Evolutionary conservation across 2,888 invertebrate genomes (phyloP).

Genomic region (Drosophila cognata): DNA sequence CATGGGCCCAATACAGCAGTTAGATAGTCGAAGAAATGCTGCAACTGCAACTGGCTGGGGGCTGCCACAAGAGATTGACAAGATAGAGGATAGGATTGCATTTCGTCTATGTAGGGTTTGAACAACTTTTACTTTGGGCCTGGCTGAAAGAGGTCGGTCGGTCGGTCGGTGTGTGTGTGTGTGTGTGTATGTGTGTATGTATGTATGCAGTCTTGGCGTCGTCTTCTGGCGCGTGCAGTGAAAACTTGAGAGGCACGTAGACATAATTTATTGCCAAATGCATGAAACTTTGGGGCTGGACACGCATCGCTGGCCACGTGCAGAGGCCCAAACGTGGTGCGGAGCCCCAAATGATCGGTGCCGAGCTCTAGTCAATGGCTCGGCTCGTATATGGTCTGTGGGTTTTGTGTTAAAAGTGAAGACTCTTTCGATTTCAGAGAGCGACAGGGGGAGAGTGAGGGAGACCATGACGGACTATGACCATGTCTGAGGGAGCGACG

Average conservation of each 20-base stretch:
- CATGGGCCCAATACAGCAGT: slow-evolving; percentile 14
- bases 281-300: slow-evolving; percentile 69
- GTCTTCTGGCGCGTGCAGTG: slow-evolving; percentile 54
- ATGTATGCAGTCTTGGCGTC: background rate
- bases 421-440: slow-evolving; percentile 31
- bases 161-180: background rate
- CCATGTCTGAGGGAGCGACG: slow-evolving; percentile 29
- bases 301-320: slow-evolving; percentile 71
- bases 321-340: slow-evolving; percentile 16
- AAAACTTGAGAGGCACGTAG: slow-evolving; percentile 72
- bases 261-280: slow-evolving; percentile 80
- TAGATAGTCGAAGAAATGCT: slow-evolving; percentile 12
- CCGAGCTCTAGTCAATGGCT: slow-evolving; percentile 1
- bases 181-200: background rate
- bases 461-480: slow-evolving; percentile 22
- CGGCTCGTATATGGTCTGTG: slow-evolving; percentile 34
- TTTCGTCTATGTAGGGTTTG: slow-evolving; percentile 1
- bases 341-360: background rate
- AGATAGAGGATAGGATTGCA: background rate
- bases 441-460: background rate
- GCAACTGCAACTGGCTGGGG: slow-evolving; percentile 11
- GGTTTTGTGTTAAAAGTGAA: slow-evolving; percentile 36
- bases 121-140: slow-evolving; percentile 45
- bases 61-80: slow-evolving; percentile 7
- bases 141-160: slow-evolving; percentile 6